These are phyloP conservation scores for Dryocosmus kuriphilus DNA, from an alignment of 2,888 invertebrate species.

Conservation along the genomic window DNA sequence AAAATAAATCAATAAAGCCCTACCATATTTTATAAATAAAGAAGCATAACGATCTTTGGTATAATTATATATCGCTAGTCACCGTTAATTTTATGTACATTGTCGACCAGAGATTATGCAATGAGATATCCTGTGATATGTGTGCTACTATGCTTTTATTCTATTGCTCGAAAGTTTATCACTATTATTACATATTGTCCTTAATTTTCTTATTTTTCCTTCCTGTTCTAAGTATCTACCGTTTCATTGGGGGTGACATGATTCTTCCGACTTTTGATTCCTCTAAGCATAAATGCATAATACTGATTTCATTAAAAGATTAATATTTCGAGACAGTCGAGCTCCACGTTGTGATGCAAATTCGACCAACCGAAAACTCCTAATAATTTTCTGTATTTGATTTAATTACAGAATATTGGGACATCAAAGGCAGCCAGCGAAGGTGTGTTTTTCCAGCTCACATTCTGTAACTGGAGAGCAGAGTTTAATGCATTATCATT, in stretches of 20 bases:
- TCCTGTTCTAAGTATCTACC: conserved; percentile 45
- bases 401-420: background rate
- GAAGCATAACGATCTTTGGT: background rate
- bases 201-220: conserved; percentile 37
- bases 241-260: conserved; percentile 65
- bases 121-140: background rate
- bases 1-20: background rate
- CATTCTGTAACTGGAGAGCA: background rate
- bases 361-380: background rate
- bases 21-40: background rate
- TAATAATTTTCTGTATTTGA: background rate
- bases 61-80: background rate
- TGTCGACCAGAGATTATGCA: background rate
- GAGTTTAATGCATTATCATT: too few species aligned
- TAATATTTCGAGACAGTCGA: conserved; percentile 60
- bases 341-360: conserved; percentile 42
- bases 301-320: conserved; percentile 71
- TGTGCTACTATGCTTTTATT: background rate
- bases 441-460: background rate
- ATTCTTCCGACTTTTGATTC: conserved; percentile 69
- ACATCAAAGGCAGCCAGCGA: background rate
- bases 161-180: background rate
- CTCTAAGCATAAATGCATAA: conserved; percentile 63
- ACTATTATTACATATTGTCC: background rate
- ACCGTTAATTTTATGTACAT: background rate